Evolutionary conservation across 2,888 invertebrate species (phyloP).

Genomic region (Chalcis sispes): DNA sequence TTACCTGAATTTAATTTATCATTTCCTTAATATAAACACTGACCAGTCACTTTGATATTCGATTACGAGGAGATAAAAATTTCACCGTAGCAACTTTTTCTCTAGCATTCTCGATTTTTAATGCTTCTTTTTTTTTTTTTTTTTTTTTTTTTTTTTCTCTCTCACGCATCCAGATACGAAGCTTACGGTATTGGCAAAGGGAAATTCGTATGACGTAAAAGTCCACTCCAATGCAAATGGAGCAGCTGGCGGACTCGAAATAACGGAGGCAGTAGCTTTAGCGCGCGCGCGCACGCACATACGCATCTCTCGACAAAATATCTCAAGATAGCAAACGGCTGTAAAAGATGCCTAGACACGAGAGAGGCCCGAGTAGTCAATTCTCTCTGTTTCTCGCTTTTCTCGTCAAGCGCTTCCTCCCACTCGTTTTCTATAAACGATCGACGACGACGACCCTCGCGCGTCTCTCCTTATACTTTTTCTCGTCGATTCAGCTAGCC

Average conservation of each 20-base stretch:
- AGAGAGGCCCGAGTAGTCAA: conserved; percentile 12
- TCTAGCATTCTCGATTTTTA: no score
- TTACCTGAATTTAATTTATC: no score
- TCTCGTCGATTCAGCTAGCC: conserved; percentile 47
- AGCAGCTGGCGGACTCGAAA: neutral
- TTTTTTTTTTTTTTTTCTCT: no score
- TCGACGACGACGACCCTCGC: neutral
- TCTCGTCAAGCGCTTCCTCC: conserved; percentile 17
- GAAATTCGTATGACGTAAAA: neutral
- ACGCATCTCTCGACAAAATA: conserved; percentile 11
- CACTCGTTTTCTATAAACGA: conserved; percentile 15
- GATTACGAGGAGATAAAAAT: no score
- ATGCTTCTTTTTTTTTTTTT: no score
- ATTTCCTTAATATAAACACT: no score
- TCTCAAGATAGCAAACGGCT: neutral
- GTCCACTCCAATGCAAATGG: conserved; percentile 19
- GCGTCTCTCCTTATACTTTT: conserved; percentile 55
- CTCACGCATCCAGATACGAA: no score
- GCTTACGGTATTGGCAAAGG: no score
- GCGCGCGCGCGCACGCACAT: no score
- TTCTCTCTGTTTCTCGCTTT: no score
- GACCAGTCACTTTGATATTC: no score
- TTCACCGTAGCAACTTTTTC: no score
- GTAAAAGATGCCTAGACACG: conserved; percentile 3
- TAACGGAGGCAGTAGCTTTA: conserved; percentile 24